These are phyloP conservation scores for Chanos chanos DNA, from an alignment of 2,797 vertebrate genomes.

Conservation along the genomic window DNA sequence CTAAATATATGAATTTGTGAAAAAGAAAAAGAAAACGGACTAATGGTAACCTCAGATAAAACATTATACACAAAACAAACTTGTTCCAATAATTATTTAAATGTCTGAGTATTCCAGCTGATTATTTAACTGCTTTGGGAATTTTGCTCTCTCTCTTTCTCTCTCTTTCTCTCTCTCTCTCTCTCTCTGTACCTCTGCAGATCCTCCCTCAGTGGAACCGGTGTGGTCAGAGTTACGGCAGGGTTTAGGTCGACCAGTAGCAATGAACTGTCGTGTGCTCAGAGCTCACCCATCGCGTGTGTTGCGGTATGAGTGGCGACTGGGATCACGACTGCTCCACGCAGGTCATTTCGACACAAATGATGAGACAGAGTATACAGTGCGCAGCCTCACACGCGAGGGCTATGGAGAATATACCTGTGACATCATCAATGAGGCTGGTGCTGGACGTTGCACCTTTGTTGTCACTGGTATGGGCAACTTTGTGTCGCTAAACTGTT, in stretches of 20 bases:
- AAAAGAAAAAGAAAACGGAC: no score
- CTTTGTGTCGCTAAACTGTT: not conserved
- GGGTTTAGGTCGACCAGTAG: conserved; percentile 83
- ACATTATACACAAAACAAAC: no score
- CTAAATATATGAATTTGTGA: no score
- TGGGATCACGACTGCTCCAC: conserved; percentile 85
- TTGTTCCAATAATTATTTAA: no score
- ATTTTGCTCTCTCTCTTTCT: no score
- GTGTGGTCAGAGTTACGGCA: conserved; percentile 88
- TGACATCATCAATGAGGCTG: conserved; percentile 94
- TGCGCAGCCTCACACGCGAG: conserved; percentile 84
- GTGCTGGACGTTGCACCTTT: conserved; percentile 91
- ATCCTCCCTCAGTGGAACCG: conserved; percentile 91
- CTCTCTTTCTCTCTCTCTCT: not conserved
- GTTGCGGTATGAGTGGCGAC: conserved; percentile 90
- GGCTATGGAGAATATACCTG: conserved; percentile 93
- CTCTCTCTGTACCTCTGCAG: conserved; percentile 56
- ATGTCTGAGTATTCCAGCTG: no score
- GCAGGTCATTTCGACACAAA: conserved; percentile 85
- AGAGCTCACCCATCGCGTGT: conserved; percentile 90
- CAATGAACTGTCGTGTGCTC: conserved; percentile 90
- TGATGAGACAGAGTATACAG: conserved; percentile 86
- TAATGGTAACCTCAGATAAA: no score
- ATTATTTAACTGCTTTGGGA: no score
- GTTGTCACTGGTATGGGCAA: conserved; percentile 83